These are phyloP conservation scores for Pseudomugil gertrudae DNA, from an alignment of 2,797 vertebrate species.

Conservation along the genomic window DNA sequence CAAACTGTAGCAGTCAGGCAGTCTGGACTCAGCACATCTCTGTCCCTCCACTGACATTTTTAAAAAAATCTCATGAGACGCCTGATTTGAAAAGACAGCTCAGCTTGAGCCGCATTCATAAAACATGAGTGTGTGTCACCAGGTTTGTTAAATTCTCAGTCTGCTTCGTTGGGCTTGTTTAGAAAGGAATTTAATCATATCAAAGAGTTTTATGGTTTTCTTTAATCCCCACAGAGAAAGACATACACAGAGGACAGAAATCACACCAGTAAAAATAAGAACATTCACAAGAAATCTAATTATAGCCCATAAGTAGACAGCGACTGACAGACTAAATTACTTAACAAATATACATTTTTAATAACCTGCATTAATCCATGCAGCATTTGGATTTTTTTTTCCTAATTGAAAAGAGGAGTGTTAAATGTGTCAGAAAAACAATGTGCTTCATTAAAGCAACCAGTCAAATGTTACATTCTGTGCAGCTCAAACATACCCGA, in stretches of 20 bases:
- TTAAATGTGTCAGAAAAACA: conserved; percentile 49
- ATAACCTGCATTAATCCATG: conserved; percentile 62
- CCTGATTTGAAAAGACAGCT: conserved; percentile 43
- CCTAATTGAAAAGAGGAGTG: conserved; percentile 35
- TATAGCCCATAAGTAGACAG: conserved; percentile 45
- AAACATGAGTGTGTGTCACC: conserved; percentile 22
- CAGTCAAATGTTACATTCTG: conserved; percentile 64
- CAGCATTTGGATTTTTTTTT: conserved; percentile 55
- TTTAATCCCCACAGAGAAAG: conserved; percentile 60
- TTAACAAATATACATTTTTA: conserved; percentile 50
- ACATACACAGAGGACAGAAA: conserved; percentile 57
- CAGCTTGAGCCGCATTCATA: conserved; percentile 19
- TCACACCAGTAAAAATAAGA: conserved; percentile 54
- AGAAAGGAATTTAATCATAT: conserved; percentile 33
- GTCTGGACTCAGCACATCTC: conserved; percentile 51
- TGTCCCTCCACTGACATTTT: conserved; percentile 33
- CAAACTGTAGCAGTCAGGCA: conserved; percentile 26
- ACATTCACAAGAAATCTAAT: conserved; percentile 54
- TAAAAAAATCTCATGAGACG: conserved; percentile 45
- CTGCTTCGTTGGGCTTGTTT: conserved; percentile 20
- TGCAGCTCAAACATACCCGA: conserved; percentile 48
- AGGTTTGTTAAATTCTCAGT: conserved; percentile 3
- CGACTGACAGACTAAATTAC: conserved; percentile 51
- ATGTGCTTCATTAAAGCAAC: conserved; percentile 20
- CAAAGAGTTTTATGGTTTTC: conserved; percentile 31